Percentiles rank a stretch among this genome's conserved stretches.
phyloP scores from a whole-genome alignment of 1,140 invertebrate species.

The Campoletis sonorensis region DNA sequence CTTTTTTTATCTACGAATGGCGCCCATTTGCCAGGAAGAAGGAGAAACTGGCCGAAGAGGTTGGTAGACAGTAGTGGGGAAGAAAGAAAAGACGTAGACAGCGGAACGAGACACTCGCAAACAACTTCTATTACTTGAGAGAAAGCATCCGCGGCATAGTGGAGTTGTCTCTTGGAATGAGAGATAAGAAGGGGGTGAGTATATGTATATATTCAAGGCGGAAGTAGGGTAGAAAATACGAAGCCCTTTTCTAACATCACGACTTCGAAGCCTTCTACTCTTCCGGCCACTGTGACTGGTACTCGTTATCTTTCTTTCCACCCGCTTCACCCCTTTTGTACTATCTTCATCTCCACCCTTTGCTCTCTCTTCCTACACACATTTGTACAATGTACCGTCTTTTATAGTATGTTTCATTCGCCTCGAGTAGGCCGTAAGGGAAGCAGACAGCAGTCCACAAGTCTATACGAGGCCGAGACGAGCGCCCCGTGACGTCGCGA shows the following conservation, averaged over 20 bases:
- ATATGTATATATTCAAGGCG: constrained; percentile 49
- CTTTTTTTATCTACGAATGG: constrained; percentile 19
- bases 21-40: constrained; percentile 20
- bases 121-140: constrained; percentile 51
- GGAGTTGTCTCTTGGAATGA: constrained; percentile 52
- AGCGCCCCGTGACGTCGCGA: constrained; percentile 42
- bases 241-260: constrained; percentile 16
- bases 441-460: constrained; percentile 6
- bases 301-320: not conserved
- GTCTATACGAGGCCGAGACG: constrained; percentile 24
- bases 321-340: constrained; percentile 18
- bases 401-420: constrained; percentile 57
- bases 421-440: constrained; percentile 41
- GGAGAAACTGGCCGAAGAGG: constrained; percentile 8
- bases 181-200: constrained; percentile 56
- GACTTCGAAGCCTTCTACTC: constrained; percentile 13
- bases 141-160: not conserved
- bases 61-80: not conserved
- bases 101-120: constrained; percentile 53
- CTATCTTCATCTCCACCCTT: constrained; percentile 42
- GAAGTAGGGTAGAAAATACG: constrained; percentile 19
- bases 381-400: constrained; percentile 55
- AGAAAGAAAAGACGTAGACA: constrained; percentile 36
- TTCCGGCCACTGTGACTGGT: not conserved
- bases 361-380: constrained; percentile 48